Conservation (phyloP, 2,888 invertebrate species). For the Leucania comma region DNA sequence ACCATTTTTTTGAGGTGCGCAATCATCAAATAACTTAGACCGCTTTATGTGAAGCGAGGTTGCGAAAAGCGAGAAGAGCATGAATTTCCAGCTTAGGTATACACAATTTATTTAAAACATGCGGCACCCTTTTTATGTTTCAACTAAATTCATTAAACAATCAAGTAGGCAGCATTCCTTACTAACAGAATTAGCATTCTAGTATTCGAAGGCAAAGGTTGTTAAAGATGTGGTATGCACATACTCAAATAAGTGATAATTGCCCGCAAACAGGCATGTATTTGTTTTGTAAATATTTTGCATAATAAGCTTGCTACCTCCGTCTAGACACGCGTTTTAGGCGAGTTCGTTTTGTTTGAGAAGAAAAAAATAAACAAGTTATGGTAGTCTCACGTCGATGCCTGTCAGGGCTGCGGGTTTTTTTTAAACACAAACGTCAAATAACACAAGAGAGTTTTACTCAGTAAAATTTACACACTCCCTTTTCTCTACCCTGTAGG, state of each 20-base stretch:
- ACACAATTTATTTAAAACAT: too few relatives aligned
- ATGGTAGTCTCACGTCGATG: not conserved
- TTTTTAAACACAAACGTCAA: too few relatives aligned
- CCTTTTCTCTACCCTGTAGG: too few relatives aligned
- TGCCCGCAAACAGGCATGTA: slow-evolving; percentile 11
- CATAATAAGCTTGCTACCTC: slow-evolving; percentile 25
- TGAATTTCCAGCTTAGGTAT: too few relatives aligned
- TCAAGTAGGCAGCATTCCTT: slow-evolving; percentile 13
- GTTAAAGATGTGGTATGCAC: slow-evolving; percentile 30
- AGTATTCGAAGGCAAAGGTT: slow-evolving; percentile 19
- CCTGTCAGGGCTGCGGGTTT: too few relatives aligned
- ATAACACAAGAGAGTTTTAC: too few relatives aligned
- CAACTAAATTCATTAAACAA: not conserved
- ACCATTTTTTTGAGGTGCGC: not conserved
- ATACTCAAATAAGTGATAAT: slow-evolving; percentile 43
- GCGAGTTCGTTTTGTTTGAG: not conserved
- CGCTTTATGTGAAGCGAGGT: too few relatives aligned
- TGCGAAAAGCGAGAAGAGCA: too few relatives aligned
- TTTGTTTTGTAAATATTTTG: slow-evolving; percentile 44
- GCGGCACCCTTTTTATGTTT: not conserved
- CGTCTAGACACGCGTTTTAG: slow-evolving; percentile 41
- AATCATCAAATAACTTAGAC: too few relatives aligned
- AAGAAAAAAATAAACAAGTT: not conserved
- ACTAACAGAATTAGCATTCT: slow-evolving; percentile 27
- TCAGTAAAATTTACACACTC: too few relatives aligned